These are phyloP conservation scores for Lampris incognitus DNA, from an alignment of 2,113 vertebrate species.

Conservation along the genomic window DNA sequence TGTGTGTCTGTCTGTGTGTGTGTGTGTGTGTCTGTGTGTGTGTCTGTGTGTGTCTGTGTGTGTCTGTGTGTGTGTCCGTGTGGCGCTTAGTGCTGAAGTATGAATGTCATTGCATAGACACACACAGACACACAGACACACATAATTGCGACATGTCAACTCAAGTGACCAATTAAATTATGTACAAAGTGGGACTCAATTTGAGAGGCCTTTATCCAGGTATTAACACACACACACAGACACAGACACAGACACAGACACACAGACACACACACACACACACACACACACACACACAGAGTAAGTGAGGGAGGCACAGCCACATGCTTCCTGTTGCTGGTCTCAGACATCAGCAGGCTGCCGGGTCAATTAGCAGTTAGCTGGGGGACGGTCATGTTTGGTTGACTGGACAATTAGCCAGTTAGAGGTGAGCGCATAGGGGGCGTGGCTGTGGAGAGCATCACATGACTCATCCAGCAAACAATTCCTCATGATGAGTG, in stretches of 20 bases:
- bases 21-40: too few relatives aligned
- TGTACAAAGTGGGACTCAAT: neutral
- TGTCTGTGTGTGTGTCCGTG: too few relatives aligned
- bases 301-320: neutral
- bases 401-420: conserved; percentile 56
- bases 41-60: too few relatives aligned
- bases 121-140: too few relatives aligned
- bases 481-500: too few relatives aligned
- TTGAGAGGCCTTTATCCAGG: neutral
- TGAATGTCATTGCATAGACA: too few relatives aligned
- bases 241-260: neutral
- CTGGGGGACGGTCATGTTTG: conserved; percentile 28
- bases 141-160: neutral
- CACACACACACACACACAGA: conserved; percentile 10
- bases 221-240: conserved; percentile 4
- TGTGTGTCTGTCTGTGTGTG: too few relatives aligned
- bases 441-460: neutral
- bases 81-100: too few relatives aligned
- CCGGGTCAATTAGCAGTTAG: conserved; percentile 55
- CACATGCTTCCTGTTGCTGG: neutral
- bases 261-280: conserved; percentile 16
- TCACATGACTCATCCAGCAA: neutral
- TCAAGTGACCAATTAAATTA: conserved; percentile 4
- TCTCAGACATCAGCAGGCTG: neutral
- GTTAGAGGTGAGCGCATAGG: conserved; percentile 19